Base-by-base conservation (phyloP, 2,888 invertebrate species). In the Onthophagus sagittarius region DNA sequence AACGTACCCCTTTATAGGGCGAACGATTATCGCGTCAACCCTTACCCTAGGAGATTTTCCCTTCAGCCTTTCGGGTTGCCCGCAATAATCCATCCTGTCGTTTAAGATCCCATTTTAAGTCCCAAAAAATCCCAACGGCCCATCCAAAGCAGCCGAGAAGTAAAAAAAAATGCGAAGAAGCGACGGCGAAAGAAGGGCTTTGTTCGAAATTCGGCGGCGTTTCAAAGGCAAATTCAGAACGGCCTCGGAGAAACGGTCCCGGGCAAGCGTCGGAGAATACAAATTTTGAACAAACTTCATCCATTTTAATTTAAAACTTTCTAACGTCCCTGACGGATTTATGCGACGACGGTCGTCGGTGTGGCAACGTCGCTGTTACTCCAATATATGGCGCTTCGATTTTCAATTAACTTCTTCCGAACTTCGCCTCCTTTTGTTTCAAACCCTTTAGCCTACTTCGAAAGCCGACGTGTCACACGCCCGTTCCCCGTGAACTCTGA, bases 241-340 rank as follows among this genome's bases (percentile, higher is more conserved):
- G 39, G 11, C 39, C 39, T 53, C 39, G 11, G 39, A 53, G 11
- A 53, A 53, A 7, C 39, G 39, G 9, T 53, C 39, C 11, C 39
- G 9, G 23, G 39, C 31, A 31, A 9, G 31, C n/a, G 67, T 32
- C 31, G 31, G 23, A 64, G 64, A 64, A 67, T 67, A 67, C 67
- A 32, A 67, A 67, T 67, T 67, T 67, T 67, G 67, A 67, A 67
- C 67, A 67, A 67, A 67, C 67, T 67, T 67, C 67, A 67, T 67
- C 67, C 67, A 67, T 67, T 67, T 67, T 67, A 67, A 67, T 67
- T 67, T 67, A 67, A 67, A 67, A 67, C 23, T 67, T 67, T 67
- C 67, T 31, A 67, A 32, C 67, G 67, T 32, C 67, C 67, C 67
- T 67, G 67, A 67, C 32, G 67, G 67, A 67, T 67, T 67, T 67